Evolutionary conservation across 2,888 invertebrate species (phyloP), one percentile per base, ranked within the genome.

Genomic region (Phortica okadai): DNA sequence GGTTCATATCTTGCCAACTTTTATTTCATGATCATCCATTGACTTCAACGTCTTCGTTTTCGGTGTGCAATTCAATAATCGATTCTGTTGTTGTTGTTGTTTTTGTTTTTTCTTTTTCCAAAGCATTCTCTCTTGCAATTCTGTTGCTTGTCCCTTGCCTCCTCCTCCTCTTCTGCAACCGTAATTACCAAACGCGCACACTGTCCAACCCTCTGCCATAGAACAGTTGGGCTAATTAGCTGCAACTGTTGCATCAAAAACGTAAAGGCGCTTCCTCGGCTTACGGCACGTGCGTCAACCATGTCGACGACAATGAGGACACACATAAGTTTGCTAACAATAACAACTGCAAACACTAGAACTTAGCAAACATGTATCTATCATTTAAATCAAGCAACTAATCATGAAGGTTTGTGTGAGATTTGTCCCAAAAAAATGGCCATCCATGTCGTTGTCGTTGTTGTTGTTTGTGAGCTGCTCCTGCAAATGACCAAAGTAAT

Each of bases 191-290:
- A n/a, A 45, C 33, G 25, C 41, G 70, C 54, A 33, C 54, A 21
- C 16, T 44, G 70, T 8, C 44, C 50, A 50, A 50, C 50, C 50
- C 50, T 50, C 50, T 50, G 70, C 6, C 64, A 67, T 75, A 6
- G 64, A 84, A 80, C 87, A 86, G 88, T 86, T 86, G 86, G 88
- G 42, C 77, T 86, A 86, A 86, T 86, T 88, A 86, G 81, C 77
- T 83, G 81, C 86, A 86, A 86, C 86, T 86, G 88, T 86, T 86
- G 84, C 79, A 21, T 21, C 21, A n/a, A 25, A 72, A 72, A 33
- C 41, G 25, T 59, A 42, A 45, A 69, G 10, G 16, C 14, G 21
- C 59, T 21, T 21, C 56, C 56, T 42, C 42, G 6, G 41, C 42
- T 42, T 42, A n/a, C n/a, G 41, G n/a, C 66, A 59, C 16, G 21